Evolutionary conservation across 2,888 invertebrate genomes (phyloP), one percentile per base, ranked within the genome.

Genomic region (Rhorus exstirpatorius): DNA sequence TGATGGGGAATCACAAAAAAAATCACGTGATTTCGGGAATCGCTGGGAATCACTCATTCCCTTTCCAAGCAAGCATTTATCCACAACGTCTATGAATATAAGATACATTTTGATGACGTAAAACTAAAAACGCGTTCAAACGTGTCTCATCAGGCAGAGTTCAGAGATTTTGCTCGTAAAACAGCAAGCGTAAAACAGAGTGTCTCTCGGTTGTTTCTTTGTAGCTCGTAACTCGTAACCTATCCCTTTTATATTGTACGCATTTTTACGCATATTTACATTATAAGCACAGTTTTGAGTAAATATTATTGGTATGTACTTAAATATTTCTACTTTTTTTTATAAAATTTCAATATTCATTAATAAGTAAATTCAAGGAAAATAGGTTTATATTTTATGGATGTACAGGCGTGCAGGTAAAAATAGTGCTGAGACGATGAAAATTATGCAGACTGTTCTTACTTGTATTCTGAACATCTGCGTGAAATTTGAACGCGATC

Each of bases 21-120:
- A 65, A 65, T 65, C 46, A n/a, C 10, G 46, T 0, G 12, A 65
- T 65, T 65, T 65, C 46, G 61, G 41, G 21, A 61, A 61, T 61
- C 61, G 31, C 21, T 44, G 46, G 63, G 14, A 65, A 65, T 65
- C 63, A 24, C 17, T 65, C 6, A 63, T 44, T 41, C 24, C 41
- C 44, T 46, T 38, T 65, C 17, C 58, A 14, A 58, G 58, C 58
- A 58, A 58, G 31, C 58, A 21, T 58, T 17, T 35, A 14, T 35
- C 58, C 58, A 58, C 58, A 58, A 58, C 14, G 14, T 58, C 31
- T 58, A 58, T 58, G 31, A 31, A 31, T 26, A 55, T 26, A n/a
- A 31, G 31, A 8, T 53, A 55, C 14, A 31, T 31, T 12, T 14
- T 19, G 17, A n/a, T n/a, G 44, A 2, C 6, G 46, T 14, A 14